Conservation (phyloP, 2,888 invertebrate genomes). For the Xestia xanthographa region DNA sequence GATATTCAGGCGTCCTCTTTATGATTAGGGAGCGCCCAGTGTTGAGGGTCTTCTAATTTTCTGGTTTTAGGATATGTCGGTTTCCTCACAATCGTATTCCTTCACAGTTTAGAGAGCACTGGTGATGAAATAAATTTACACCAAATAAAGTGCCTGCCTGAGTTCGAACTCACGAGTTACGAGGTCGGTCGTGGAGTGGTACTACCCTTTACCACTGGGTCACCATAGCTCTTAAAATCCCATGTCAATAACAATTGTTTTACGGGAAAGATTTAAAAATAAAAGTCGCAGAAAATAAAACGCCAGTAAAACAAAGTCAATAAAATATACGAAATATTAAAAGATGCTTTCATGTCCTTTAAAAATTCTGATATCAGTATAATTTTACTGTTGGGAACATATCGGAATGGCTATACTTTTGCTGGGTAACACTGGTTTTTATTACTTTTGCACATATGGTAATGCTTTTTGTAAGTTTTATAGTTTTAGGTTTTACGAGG, state of each 20-base stretch:
- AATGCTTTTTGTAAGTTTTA: conserved; percentile 72
- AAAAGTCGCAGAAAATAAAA: conserved; percentile 1
- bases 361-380: conserved; percentile 46
- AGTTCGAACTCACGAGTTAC: background rate
- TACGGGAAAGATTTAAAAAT: conserved; percentile 8
- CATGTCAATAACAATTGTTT: background rate
- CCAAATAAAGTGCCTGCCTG: background rate
- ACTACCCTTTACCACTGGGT: background rate
- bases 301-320: conserved; percentile 28
- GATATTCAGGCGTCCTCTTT: no score
- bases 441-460: conserved; percentile 70
- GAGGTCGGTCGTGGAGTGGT: background rate
- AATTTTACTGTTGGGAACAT: conserved; percentile 53
- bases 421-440: conserved; percentile 66
- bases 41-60: background rate
- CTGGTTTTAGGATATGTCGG: background rate
- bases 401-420: conserved; percentile 62
- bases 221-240: background rate
- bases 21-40: no score
- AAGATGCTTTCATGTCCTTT: conserved; percentile 45
- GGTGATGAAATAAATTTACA: no score
- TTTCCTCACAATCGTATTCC: no score
- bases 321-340: conserved; percentile 54
- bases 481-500: conserved; percentile 66
- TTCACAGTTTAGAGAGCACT: no score